Evolutionary conservation across 2,888 invertebrate genomes (phyloP), one percentile per base, ranked within the genome.

Genomic region (Cosmorhoe ocellata): DNA sequence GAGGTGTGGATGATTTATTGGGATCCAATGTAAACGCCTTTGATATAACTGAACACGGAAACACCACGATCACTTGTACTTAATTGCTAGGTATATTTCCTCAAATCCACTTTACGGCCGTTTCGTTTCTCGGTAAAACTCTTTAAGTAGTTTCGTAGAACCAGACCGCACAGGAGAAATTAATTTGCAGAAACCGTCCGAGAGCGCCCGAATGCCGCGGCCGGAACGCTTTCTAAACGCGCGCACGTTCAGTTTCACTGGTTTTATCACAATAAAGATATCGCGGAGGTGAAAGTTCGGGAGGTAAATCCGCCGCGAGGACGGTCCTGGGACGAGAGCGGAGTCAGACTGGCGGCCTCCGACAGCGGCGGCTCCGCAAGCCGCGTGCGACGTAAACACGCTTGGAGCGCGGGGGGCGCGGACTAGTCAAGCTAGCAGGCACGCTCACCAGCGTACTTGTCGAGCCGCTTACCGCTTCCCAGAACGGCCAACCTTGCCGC

Each of bases 11-110:
- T 52, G 79, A 81, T 69, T 79, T 77, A 70, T 88, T 86, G 87
- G 90, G 89, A 90, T 90, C 90, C 90, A 90, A 90, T 86, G 81
- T 90, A 89, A 84, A 85, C 77, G 86, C 71, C 78, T 84, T 83
- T 56, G 51, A 71, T 70, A 71, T 79, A 79, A 78, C 76, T 74
- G 69, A 74, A 79, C 87, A 89, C 87, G 79, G 79, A 86, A 88
- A 88, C 85, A 81, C 88, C 81, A 79, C 74, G 76, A 70, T 71
- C 84, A 86, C 84, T 85, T 81, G 72, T 79, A 42, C 41, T 41
- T 32, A 84, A 84, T 84, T 84, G 82, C 78, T 78, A 41, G 51
- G 44, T 51, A 81, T 87, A 85, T 81, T 85, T 86, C 86, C 78
- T 87, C 81, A 88, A 89, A 87, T 81, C 84, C 87, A 89, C 88